These are phyloP conservation scores for Loris lydekkerianus DNA, from an alignment of 2,797 vertebrate genomes.

Conservation along the genomic window DNA sequence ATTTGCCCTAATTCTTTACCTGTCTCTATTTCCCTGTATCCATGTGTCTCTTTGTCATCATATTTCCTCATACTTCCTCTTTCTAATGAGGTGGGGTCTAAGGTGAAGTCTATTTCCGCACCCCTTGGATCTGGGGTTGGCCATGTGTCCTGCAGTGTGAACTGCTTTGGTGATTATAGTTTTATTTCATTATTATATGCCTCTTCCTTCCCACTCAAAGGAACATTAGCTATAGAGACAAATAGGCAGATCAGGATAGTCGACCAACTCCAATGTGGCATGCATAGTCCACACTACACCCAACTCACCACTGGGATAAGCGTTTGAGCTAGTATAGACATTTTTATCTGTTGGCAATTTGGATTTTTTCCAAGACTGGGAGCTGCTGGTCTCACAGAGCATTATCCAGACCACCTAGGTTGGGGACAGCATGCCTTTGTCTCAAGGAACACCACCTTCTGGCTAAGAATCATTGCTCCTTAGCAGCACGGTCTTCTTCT, in stretches of 20 bases:
- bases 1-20: conserved; percentile 15
- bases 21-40: not conserved
- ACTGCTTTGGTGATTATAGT: not conserved
- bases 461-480: not conserved
- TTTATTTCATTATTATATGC: conserved; percentile 44
- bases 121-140: not conserved
- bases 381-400: not conserved
- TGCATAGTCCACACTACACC: not conserved
- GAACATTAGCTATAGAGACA: not conserved
- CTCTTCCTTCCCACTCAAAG: not conserved
- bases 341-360: not conserved
- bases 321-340: not conserved
- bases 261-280: not conserved
- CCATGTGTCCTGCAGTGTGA: not conserved
- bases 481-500: not conserved
- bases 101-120: not conserved
- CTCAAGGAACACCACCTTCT: not conserved
- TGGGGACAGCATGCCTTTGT: not conserved
- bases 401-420: not conserved
- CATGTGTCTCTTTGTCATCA: not conserved
- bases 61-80: not conserved
- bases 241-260: not conserved
- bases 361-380: not conserved
- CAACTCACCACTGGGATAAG: not conserved
- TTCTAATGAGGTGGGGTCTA: not conserved